phyloP scores from a whole-genome alignment of 2,888 invertebrate genomes.

The Lydus trimaculatus region DNA sequence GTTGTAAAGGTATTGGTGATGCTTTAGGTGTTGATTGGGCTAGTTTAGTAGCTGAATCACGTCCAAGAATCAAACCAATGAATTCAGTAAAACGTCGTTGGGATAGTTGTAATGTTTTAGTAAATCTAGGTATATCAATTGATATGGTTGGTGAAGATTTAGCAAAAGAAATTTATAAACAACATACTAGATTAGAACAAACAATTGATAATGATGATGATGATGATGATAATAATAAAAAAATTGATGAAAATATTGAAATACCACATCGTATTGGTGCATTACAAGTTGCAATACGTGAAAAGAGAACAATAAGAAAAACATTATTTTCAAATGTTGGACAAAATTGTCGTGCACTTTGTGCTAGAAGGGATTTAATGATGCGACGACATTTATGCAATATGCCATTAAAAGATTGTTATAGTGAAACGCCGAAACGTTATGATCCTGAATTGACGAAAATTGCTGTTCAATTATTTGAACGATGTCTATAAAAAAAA shows the following conservation, averaged over 20 bases:
- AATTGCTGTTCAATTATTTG: constrained; percentile 55
- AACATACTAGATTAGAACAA: constrained; percentile 48
- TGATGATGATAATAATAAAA: constrained; percentile 39
- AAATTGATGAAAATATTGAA: constrained; percentile 28
- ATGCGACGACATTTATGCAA: constrained; percentile 75
- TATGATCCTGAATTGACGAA: constrained; percentile 58
- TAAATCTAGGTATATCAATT: constrained; percentile 81
- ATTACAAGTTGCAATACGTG: constrained; percentile 69
- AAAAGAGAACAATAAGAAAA: constrained; percentile 68
- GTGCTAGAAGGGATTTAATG: constrained; percentile 80
- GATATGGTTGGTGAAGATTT: constrained; percentile 77
- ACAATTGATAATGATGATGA: constrained; percentile 38
- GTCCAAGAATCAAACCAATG: constrained; percentile 63
- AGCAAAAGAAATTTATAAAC: constrained; percentile 60
- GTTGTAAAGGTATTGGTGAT: constrained; percentile 79
- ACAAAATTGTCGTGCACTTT: constrained; percentile 77
- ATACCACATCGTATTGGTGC: constrained; percentile 65
- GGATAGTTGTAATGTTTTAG: constrained; percentile 80
- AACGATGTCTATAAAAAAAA: constrained; percentile 50
- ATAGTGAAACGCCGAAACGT: constrained; percentile 56
- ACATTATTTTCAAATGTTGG: constrained; percentile 74
- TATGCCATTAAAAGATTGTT: constrained; percentile 68
- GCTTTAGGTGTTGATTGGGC: constrained; percentile 97
- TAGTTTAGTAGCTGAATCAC: constrained; percentile 82
- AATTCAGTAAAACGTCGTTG: constrained; percentile 75